Percentiles rank a stretch among this genome's conserved stretches.
Evolutionary conservation across 2,797 vertebrate genomes (phyloP).

Genomic region (Schizopygopsis pylzovi): DNA sequence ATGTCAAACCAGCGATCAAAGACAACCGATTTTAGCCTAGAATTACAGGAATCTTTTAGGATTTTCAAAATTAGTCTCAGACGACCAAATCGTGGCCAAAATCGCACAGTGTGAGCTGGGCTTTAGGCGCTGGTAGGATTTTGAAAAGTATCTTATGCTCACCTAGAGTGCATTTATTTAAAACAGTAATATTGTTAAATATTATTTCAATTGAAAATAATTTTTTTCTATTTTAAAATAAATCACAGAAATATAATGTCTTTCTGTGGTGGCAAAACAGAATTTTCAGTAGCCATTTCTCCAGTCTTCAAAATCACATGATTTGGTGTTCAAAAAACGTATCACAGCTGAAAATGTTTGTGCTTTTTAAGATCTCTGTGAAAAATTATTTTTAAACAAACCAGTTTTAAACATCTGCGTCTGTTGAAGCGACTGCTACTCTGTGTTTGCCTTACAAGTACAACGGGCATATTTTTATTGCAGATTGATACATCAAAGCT

Average conservation of each 20-base stretch:
- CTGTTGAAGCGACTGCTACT: neutral
- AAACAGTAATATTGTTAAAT: neutral
- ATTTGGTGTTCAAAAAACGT: neutral
- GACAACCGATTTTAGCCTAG: no score
- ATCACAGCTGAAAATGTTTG: neutral
- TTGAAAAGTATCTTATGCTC: neutral
- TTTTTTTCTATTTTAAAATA: neutral
- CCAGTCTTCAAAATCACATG: neutral
- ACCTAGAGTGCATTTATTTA: neutral
- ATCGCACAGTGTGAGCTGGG: no score
- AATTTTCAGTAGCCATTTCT: neutral
- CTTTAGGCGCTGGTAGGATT: neutral
- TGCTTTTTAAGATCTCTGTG: neutral
- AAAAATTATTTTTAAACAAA: neutral
- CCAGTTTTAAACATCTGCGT: neutral
- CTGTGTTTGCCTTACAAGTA: neutral
- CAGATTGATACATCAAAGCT: neutral
- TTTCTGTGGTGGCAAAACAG: neutral
- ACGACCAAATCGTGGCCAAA: no score
- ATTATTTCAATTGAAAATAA: neutral
- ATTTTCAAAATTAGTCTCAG: no score
- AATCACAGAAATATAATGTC: neutral
- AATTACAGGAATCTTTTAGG: no score
- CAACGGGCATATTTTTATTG: neutral
- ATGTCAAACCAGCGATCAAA: no score